phyloP scores from a whole-genome alignment of 1,140 invertebrate genomes.

The Portunus trituberculatus region DNA sequence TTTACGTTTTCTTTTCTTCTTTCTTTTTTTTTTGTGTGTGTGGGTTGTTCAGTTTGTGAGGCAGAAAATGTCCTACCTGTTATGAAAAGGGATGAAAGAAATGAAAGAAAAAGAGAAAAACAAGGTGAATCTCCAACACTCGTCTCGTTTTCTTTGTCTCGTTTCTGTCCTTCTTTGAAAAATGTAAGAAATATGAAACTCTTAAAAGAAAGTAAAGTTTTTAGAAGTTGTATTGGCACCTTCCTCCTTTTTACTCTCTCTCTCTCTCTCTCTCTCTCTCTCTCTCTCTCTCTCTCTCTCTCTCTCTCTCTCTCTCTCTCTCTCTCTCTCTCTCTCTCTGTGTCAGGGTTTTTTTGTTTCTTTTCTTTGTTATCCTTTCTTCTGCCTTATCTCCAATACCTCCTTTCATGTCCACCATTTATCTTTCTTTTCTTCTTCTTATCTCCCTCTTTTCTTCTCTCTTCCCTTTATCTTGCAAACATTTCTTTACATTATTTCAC shows the following conservation, averaged over 20 bases:
- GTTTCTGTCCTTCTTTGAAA: too few relatives aligned
- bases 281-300: conserved; percentile 20
- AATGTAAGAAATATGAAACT: too few relatives aligned
- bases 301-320: neutral
- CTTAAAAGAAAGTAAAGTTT: too few relatives aligned
- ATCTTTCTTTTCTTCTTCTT: neutral
- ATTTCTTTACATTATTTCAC: neutral
- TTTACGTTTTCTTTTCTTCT: neutral
- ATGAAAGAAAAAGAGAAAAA: neutral
- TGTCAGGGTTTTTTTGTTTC: too few relatives aligned
- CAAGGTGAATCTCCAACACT: neutral
- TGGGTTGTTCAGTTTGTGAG: too few relatives aligned
- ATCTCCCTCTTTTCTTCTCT: neutral
- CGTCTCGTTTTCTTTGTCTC: neutral
- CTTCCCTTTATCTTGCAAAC: neutral
- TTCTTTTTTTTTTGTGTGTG: neutral
- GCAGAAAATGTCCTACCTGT: neutral
- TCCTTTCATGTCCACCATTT: neutral
- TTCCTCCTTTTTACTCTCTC: too few relatives aligned
- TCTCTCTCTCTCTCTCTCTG: neutral
- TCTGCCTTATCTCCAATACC: neutral
- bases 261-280: neutral
- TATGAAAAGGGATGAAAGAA: neutral
- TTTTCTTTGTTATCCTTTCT: neutral
- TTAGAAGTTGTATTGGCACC: too few relatives aligned